Evolutionary conservation across 2,888 invertebrate genomes (phyloP).

Genomic region (Hipparchia sbordonii): DNA sequence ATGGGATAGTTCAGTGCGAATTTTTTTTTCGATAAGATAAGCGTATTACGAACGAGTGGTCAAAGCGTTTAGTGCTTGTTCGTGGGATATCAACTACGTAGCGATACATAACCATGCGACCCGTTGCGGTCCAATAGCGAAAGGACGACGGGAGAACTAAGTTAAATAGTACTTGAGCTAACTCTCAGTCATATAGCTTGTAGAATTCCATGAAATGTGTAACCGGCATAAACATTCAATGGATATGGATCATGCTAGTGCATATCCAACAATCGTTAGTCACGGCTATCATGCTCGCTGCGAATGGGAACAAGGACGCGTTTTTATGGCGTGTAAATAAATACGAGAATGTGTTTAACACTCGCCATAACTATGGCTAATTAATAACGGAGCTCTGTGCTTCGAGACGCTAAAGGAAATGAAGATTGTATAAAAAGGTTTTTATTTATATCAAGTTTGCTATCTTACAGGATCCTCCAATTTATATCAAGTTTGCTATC

Average conservation of each 20-base stretch:
- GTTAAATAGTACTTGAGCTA: no score
- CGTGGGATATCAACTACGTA: no score
- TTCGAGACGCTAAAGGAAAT: neutral
- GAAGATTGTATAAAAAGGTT: neutral
- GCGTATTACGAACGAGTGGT: no score
- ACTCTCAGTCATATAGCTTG: neutral
- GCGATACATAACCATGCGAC: no score
- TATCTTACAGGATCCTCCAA: no score
- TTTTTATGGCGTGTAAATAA: conserved; percentile 22
- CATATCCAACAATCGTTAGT: conserved; percentile 16
- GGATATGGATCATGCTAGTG: conserved; percentile 10
- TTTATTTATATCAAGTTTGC: no score
- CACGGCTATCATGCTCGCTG: conserved; percentile 18
- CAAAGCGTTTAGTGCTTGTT: no score
- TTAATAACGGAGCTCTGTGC: conserved; percentile 1
- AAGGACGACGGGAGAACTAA: no score
- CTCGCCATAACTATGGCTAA: conserved; percentile 21
- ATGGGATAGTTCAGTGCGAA: no score
- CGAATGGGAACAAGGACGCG: conserved; percentile 29
- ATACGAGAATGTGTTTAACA: conserved; percentile 20
- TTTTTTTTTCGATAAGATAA: no score
- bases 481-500: no score
- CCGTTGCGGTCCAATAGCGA: no score
- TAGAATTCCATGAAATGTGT: neutral
- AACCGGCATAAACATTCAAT: neutral